Evolutionary conservation across 2,797 vertebrate genomes (phyloP), one percentile per base, ranked within the genome.

Genomic region (Podargus strigoides): DNA sequence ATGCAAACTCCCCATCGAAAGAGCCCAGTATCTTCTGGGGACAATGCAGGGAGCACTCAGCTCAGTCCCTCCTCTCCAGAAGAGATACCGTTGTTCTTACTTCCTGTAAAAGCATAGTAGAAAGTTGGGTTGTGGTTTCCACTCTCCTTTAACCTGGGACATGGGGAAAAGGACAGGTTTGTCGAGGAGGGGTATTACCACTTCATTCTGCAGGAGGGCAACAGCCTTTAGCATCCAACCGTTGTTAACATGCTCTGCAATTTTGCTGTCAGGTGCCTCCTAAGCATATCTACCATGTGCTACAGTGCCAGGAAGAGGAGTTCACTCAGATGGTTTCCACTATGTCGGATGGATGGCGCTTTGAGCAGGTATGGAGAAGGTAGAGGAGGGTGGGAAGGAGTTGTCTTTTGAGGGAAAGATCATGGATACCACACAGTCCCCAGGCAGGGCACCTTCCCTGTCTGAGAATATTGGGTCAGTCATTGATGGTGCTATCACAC

Each of bases 241-340:
- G 2, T 37, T 81, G 53, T 39, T 66, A 75, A 53, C 4, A 12
- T 30, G 14, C 32, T 82, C 34, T 87, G 37, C 27, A 68, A 80
- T 88, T 92, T 64, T 95, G 41, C 72, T 95, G 17, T 12, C 98
- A 99, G 98, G 98, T 98, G 87, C 99, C 99, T 59, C 99, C 99
- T 81, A 98, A 97, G 87, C 97, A 98, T 7, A 98, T 98, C 69
- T 99, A 98, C 91, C 97, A 98, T 0, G 98, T 97, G 69, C 97
- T 99, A 58, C 98, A 99, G 88, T 98, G 98, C 94, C 99, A 99
- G 97, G 99, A 99, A 95, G 99, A 99, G 94, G 99, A 99, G 95
- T 98, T 99, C 92, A 99, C 99, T 11, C 99, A 99, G 98, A 99
- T 99, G 99, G 99, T 99, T 89, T 99, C 99, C 97, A 99, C 99